Percentiles rank a stretch among this genome's conserved stretches.
These are phyloP conservation scores for Danaus melanippus DNA, from an alignment of 1,140 invertebrate genomes.

Conservation along the genomic window DNA sequence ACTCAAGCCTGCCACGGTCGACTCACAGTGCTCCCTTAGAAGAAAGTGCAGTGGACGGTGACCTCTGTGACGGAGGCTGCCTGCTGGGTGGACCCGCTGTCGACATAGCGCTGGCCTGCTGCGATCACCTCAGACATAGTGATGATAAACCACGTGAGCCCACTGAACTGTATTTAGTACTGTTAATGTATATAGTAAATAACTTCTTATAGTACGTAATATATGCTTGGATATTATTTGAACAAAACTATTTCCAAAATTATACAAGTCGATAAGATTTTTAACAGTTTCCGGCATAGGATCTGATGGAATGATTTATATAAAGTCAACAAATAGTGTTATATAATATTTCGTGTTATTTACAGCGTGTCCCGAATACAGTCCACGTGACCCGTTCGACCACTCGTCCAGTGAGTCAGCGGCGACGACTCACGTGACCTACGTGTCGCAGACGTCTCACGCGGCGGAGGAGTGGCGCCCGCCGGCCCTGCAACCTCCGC, in stretches of 20 bases:
- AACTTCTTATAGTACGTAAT: too few relatives aligned
- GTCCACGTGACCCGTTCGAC: slow-evolving; percentile 82
- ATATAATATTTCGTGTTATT: too few relatives aligned
- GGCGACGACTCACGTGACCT: slow-evolving; percentile 68
- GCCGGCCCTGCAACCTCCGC: slow-evolving; percentile 67
- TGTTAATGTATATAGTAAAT: too few relatives aligned
- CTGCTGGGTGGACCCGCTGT: slow-evolving; percentile 62
- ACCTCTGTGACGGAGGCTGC: slow-evolving; percentile 69
- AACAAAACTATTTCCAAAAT: too few relatives aligned
- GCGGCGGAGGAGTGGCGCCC: slow-evolving; percentile 66
- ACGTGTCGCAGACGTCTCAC: slow-evolving; percentile 19
- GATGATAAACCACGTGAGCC: too few relatives aligned
- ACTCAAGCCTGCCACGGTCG: slow-evolving; percentile 86
- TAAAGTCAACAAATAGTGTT: too few relatives aligned
- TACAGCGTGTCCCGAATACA: slow-evolving; percentile 67
- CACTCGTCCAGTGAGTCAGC: slow-evolving; percentile 84
- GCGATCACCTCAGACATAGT: slow-evolving; percentile 29
- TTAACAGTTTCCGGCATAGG: too few relatives aligned
- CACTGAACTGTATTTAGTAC: too few relatives aligned
- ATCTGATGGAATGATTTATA: too few relatives aligned
- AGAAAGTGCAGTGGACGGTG: slow-evolving; percentile 60
- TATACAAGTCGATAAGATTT: too few relatives aligned
- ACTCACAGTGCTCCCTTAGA: slow-evolving; percentile 82
- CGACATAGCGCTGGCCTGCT: slow-evolving; percentile 62
- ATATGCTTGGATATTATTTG: too few relatives aligned